These are phyloP conservation scores for Drosophila parabipectinata DNA, from an alignment of 1,140 invertebrate species.

Conservation along the genomic window DNA sequence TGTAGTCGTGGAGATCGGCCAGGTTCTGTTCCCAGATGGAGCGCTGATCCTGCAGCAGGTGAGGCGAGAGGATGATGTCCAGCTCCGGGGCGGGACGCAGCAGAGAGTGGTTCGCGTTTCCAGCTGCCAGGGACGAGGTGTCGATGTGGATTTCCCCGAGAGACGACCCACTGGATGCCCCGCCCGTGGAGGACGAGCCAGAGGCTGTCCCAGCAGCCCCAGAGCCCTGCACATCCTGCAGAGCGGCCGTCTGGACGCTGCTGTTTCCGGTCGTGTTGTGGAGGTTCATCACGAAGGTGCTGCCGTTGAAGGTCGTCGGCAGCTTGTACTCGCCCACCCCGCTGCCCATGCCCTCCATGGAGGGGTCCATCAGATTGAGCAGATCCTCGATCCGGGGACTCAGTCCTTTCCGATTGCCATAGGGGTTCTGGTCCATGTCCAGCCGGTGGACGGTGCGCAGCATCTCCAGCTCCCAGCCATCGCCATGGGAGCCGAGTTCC, in stretches of 20 bases:
- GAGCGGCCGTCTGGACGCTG: conserved; percentile 72
- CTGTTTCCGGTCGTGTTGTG: conserved; percentile 75
- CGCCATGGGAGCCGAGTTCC: conserved; percentile 86
- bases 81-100: conserved; percentile 44
- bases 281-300: conserved; percentile 86
- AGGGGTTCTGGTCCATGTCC: conserved; percentile 85
- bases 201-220: conserved; percentile 17
- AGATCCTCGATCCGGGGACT: conserved; percentile 87
- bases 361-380: conserved; percentile 84
- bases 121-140: conserved; percentile 34
- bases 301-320: conserved; percentile 84
- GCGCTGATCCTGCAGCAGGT: conserved; percentile 67
- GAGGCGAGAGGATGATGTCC: conserved; percentile 70
- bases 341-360: conserved; percentile 10
- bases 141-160: conserved; percentile 57
- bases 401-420: conserved; percentile 89
- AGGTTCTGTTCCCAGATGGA: conserved; percentile 83
- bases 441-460: conserved; percentile 85
- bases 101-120: conserved; percentile 38
- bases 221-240: conserved; percentile 68
- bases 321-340: conserved; percentile 51
- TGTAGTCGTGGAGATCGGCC: conserved; percentile 79
- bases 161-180: conserved; percentile 12
- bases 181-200: conserved; percentile 12
- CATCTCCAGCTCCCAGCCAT: conserved; percentile 86